Evolutionary conservation across 92 coral and sea anemone species (phyloP).

Genomic region (Galaxea fascicularis): DNA sequence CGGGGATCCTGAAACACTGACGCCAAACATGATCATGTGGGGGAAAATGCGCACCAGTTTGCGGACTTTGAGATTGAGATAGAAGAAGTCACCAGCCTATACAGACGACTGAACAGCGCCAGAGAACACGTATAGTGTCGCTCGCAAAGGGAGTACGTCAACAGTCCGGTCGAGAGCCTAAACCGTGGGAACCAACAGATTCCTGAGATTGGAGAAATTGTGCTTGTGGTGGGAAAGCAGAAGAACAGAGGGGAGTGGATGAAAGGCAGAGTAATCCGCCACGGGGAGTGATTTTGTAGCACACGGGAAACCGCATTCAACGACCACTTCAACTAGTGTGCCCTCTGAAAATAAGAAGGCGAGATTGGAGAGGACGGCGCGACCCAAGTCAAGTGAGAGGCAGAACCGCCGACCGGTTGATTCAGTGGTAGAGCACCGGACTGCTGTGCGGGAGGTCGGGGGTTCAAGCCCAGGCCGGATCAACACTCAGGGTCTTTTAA

Average conservation of each 20-base stretch:
- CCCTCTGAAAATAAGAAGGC: background rate
- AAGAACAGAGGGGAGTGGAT: background rate
- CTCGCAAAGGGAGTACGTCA: too few species aligned
- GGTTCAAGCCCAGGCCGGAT: too few species aligned
- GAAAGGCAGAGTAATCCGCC: conserved; percentile 22
- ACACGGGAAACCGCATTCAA: conserved; percentile 13
- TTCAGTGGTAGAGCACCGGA: too few species aligned
- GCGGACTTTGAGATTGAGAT: background rate
- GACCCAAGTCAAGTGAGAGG: background rate
- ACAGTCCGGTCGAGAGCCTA: too few species aligned
- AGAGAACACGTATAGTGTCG: too few species aligned
- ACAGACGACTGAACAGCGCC: too few species aligned
- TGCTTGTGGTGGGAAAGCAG: conserved; percentile 28
- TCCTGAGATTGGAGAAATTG: conserved; percentile 15
- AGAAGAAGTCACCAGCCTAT: background rate
- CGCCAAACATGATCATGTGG: conserved; percentile 12
- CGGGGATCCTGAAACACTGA: background rate
- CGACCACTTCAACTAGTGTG: conserved; percentile 6
- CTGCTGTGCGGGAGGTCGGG: too few species aligned
- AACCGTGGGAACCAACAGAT: background rate
- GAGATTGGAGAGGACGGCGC: conserved; percentile 3
- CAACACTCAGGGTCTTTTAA: too few species aligned
- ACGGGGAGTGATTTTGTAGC: conserved; percentile 16
- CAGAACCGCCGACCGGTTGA: too few species aligned
- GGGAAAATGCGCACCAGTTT: too few species aligned